Evolutionary conservation across 1,140 invertebrate genomes (phyloP), one percentile per base, ranked within the genome.

Genomic region (Diabrotica undecimpunctata): DNA sequence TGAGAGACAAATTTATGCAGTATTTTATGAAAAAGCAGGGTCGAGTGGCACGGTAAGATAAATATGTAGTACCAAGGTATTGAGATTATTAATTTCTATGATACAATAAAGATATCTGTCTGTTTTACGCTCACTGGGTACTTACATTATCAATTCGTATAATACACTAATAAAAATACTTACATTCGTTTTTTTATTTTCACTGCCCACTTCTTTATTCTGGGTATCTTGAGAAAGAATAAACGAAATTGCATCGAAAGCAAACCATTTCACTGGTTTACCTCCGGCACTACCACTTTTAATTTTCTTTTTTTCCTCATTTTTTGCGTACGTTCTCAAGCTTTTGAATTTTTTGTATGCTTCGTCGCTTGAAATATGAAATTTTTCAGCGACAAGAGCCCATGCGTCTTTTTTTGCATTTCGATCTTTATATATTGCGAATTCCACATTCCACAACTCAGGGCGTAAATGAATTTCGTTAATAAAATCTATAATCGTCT

Each of bases 361-460:
- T 36, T 37, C 55, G 36, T 57, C 55, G 36, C 55, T 57, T 7
- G 0, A 9, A 8, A 57, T 57, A 37, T 36, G 25, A 57, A 57
- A 57, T 57, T 37, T 57, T 57, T 57, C 11, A 25, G 25, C 5
- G 36, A 57, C 38, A 57, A 57, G 25, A 57, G 55, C 12, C 35
- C 55, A 57, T 57, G 25, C 35, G 38, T n/a, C n/a, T 37, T 36
- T 57, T 57, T 57, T 57, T 57, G 46, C 41, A 61, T 51, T 61
- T 61, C 59, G 5, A 61, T 61, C 39, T 61, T 61, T 51, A 61
- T 61, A 61, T 50, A 61, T 61, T 61, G 38, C 0, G 59, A 41
- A 13, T 61, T 61, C 41, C 39, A 61, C 14, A 61, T 50, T 61
- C 59, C 50, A 50, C 59, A 61, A 50, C 10, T 61, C 39, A 52